Percentiles rank a stretch among this genome's conserved stretches.
Conservation (phyloP, 1,140 invertebrate genomes). For the Heliothis virescens region DNA sequence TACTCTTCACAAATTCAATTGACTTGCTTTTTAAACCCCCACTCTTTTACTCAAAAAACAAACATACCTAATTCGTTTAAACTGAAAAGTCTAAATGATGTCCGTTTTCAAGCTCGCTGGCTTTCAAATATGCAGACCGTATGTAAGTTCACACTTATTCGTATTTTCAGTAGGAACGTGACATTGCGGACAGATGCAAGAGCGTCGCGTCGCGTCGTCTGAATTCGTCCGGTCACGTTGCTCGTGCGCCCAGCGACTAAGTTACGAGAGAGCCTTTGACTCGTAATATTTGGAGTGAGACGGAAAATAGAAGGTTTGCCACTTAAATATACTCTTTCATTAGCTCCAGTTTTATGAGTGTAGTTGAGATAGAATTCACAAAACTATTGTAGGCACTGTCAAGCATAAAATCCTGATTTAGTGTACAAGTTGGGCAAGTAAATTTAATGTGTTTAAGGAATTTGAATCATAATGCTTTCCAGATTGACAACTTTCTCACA, state of each 20-base stretch:
- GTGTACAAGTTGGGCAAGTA: no score
- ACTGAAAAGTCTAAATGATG: not conserved
- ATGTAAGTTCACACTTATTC: slow-evolving; percentile 7
- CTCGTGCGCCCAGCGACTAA: not conserved
- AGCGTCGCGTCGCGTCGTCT: not conserved
- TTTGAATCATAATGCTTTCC: no score
- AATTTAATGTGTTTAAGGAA: no score
- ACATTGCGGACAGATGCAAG: not conserved
- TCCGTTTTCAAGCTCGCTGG: slow-evolving; percentile 8
- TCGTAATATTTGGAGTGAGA: not conserved
- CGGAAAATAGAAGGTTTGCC: no score
- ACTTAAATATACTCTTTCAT: no score
- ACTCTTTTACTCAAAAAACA: not conserved
- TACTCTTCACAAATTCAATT: no score
- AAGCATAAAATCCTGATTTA: no score
- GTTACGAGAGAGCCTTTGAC: not conserved
- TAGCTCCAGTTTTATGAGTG: no score
- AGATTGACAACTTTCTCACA: no score
- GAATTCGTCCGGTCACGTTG: slow-evolving; percentile 13
- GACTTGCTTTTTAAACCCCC: no score
- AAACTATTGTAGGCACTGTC: no score
- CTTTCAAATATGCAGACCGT: slow-evolving; percentile 7
- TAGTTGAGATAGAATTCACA: no score
- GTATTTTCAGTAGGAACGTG: not conserved
- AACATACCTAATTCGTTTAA: not conserved